Percentiles rank a stretch among this genome's conserved stretches.
phyloP scores from a whole-genome alignment of 2,797 vertebrate species.

The Chloroceryle inda region DNA sequence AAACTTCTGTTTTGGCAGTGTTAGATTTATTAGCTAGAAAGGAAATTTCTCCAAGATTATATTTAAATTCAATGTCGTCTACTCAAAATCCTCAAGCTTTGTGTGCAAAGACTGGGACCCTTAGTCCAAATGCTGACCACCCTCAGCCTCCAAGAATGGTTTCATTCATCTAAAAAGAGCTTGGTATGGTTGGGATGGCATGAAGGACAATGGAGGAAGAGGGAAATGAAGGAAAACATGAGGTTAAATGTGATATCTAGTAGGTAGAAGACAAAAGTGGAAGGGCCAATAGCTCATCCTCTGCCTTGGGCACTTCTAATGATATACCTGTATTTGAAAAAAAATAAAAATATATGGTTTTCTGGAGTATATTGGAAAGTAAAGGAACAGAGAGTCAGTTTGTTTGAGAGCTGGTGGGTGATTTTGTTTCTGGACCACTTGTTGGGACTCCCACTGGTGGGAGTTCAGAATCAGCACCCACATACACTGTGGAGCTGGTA shows the following conservation, averaged over 20 bases:
- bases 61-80: background rate
- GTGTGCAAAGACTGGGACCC: background rate
- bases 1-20: background rate
- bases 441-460: fast-evolving
- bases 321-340: background rate
- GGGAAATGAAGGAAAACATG: background rate
- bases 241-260: background rate
- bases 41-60: background rate
- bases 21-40: background rate
- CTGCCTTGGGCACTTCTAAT: background rate
- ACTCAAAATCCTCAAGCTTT: background rate
- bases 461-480: background rate
- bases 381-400: background rate
- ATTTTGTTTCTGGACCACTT: background rate
- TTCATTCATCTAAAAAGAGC: background rate
- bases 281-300: background rate
- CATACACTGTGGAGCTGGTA: too few species aligned
- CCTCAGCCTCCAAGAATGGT: background rate
- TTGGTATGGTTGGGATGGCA: background rate
- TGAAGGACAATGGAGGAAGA: background rate
- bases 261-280: background rate
- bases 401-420: background rate
- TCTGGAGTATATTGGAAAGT: background rate
- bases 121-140: background rate
- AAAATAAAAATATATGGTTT: background rate